Conservation (phyloP, 2,888 invertebrate genomes). For the Cloeon dipterum region DNA sequence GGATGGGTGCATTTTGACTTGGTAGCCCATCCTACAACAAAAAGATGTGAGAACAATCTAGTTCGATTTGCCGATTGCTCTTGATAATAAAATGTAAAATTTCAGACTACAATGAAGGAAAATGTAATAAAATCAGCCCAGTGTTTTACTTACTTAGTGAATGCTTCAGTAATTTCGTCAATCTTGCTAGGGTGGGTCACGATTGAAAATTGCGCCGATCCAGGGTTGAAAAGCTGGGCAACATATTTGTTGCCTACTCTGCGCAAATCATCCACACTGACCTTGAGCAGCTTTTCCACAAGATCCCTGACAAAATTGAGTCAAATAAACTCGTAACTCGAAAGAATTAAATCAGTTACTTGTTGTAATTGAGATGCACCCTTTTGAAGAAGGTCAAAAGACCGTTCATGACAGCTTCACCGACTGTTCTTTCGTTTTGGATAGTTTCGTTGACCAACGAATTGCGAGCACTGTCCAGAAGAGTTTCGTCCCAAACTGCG, state of each 20-base stretch:
- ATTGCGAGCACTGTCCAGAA: conserved; percentile 64
- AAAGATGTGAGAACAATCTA: no score
- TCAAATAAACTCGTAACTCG: background rate
- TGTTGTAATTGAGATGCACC: conserved; percentile 40
- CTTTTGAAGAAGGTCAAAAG: conserved; percentile 47
- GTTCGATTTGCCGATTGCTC: no score
- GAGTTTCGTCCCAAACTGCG: conserved; percentile 39
- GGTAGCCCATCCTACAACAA: background rate
- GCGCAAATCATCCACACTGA: conserved; percentile 35
- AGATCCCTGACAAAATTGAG: conserved; percentile 25
- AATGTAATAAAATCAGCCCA: conserved; percentile 1
- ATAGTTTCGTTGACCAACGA: conserved; percentile 73
- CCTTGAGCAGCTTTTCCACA: conserved; percentile 36
- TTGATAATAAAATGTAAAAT: background rate
- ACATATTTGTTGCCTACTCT: conserved; percentile 49
- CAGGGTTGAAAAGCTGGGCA: conserved; percentile 36
- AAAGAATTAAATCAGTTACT: conserved; percentile 17
- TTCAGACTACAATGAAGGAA: background rate
- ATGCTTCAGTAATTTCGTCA: conserved; percentile 34
- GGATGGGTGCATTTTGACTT: background rate
- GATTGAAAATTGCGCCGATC: conserved; percentile 35
- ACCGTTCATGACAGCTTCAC: conserved; percentile 45
- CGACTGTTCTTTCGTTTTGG: conserved; percentile 54
- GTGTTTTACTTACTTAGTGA: conserved; percentile 31
- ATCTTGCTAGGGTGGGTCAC: conserved; percentile 60